Evolutionary conservation across 2,113 vertebrate species (phyloP).

Genomic region (Scartelaos histophorus): DNA sequence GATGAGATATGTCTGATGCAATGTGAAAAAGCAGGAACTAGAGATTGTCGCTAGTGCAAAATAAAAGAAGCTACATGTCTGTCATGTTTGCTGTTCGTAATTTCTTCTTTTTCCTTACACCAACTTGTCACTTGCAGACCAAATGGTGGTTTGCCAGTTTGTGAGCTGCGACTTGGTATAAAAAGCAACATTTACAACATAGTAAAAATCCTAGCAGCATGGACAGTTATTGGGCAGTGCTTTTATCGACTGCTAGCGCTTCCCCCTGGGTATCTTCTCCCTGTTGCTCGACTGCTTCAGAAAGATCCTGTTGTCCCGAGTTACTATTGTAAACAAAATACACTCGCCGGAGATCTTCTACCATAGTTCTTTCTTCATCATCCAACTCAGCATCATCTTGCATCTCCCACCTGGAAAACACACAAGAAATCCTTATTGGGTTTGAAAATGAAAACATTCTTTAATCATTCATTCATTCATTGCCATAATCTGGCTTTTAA

Average conservation of each 20-base stretch:
- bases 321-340: constrained; percentile 71
- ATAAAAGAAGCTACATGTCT: constrained; percentile 33
- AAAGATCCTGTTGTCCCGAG: constrained; percentile 43
- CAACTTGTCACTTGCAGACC: constrained; percentile 30
- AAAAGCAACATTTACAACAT: constrained; percentile 55
- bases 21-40: constrained; percentile 31
- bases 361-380: constrained; percentile 83
- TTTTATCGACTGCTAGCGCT: constrained; percentile 52
- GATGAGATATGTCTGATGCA: constrained; percentile 63
- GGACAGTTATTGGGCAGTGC: constrained; percentile 52
- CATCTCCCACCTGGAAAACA: constrained; percentile 92
- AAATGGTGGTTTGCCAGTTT: constrained; percentile 35
- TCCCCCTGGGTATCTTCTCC: constrained; percentile 51
- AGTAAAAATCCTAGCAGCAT: constrained; percentile 42
- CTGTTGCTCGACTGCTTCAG: constrained; percentile 45
- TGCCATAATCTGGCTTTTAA: no score
- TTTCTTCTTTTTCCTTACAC: constrained; percentile 36
- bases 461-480: neutral
- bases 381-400: constrained; percentile 82
- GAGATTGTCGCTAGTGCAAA: constrained; percentile 53
- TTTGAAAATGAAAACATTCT: neutral
- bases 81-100: constrained; percentile 34
- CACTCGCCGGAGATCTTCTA: constrained; percentile 82
- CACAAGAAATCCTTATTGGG: constrained; percentile 8
- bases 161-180: constrained; percentile 47